Evolutionary conservation across 2,797 vertebrate genomes (phyloP).

Genomic region (Spea hammondii): DNA sequence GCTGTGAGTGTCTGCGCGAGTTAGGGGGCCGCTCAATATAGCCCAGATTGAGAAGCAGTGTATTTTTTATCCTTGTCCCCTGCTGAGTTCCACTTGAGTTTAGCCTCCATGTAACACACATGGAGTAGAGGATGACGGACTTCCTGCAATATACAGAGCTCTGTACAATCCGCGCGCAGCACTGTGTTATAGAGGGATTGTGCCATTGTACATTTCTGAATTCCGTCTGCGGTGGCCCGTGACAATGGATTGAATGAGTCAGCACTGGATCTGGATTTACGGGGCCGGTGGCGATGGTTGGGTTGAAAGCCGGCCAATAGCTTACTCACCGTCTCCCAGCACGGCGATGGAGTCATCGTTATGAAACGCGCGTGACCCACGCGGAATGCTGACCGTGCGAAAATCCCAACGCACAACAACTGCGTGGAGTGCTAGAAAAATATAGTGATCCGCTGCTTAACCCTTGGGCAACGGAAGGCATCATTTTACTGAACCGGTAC

Average conservation of each 20-base stretch:
- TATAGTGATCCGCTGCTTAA: background rate
- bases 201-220: no score
- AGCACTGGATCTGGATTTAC: slow-evolving; percentile 22
- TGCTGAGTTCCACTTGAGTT: no score
- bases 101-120: no score
- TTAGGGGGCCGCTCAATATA: no score
- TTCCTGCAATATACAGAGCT: no score
- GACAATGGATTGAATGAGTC: slow-evolving; percentile 30
- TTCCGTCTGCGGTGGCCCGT: background rate
- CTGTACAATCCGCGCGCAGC: no score
- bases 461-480: background rate
- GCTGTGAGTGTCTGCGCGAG: no score
- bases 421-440: background rate
- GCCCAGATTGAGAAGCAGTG: no score
- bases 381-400: background rate
- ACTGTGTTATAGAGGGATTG: no score
- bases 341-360: background rate
- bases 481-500: background rate
- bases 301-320: background rate
- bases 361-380: background rate
- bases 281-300: slow-evolving; percentile 1
- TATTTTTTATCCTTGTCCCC: no score
- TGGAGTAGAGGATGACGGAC: no score
- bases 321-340: slow-evolving; percentile 9
- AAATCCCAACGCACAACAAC: background rate